Percentiles rank a stretch among this genome's conserved stretches.
phyloP scores from a whole-genome alignment of 2,888 invertebrate genomes.

The Conistra vaccinii region DNA sequence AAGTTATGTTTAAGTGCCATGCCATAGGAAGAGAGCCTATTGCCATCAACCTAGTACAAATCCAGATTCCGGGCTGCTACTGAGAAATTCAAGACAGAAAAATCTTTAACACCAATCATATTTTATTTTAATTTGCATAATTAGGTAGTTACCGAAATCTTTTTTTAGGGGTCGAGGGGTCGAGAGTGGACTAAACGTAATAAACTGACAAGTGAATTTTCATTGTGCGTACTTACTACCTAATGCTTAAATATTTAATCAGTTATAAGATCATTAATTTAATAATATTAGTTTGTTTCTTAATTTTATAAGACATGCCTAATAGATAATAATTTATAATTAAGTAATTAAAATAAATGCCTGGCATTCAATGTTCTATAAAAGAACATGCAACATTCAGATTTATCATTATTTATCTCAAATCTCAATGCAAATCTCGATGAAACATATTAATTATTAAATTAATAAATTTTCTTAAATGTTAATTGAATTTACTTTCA shows the following conservation, averaged over 20 bases:
- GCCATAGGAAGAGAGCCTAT: no score
- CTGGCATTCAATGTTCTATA: constrained; percentile 47
- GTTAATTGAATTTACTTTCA: constrained; percentile 42
- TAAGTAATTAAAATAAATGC: constrained; percentile 43
- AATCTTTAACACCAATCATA: no score
- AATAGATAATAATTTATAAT: constrained; percentile 10
- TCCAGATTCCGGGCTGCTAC: no score
- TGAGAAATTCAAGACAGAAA: no score
- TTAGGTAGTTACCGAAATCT: no score
- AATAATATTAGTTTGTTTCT: constrained; percentile 9
- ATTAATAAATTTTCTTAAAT: constrained; percentile 51
- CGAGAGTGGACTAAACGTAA: no score
- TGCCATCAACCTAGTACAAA: no score
- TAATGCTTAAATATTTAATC: neutral
- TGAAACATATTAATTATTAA: constrained; percentile 52
- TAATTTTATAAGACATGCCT: constrained; percentile 10
- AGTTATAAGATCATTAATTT: neutral
- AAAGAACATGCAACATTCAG: constrained; percentile 48
- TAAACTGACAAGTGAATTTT: neutral
- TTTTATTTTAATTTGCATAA: no score
- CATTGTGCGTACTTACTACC: neutral
- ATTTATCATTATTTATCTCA: constrained; percentile 49
- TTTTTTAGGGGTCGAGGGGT: no score
- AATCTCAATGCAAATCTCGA: constrained; percentile 56
- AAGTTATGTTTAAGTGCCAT: no score